These are phyloP conservation scores for Liodrosophila aerea DNA, from an alignment of 2,888 invertebrate species.

Conservation along the genomic window DNA sequence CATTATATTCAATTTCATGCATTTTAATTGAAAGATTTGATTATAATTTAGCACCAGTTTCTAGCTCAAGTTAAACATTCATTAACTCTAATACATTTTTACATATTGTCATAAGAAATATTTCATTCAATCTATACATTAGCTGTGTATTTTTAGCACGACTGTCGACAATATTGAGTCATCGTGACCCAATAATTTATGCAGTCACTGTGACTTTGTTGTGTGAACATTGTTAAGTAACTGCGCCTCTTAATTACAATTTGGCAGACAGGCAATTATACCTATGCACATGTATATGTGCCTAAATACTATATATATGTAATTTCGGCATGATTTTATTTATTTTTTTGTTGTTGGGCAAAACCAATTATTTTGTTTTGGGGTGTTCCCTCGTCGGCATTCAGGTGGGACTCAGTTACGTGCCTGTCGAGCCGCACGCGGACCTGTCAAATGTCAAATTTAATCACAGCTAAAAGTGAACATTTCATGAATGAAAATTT, in stretches of 20 bases:
- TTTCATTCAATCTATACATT: too few species aligned
- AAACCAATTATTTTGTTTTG: conserved; percentile 23
- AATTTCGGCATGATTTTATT: conserved; percentile 6
- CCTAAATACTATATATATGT: not conserved
- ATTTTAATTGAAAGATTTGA: too few species aligned
- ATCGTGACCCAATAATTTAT: not conserved
- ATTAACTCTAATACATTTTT: too few species aligned
- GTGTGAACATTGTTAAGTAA: conserved; percentile 4
- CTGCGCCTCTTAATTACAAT: conserved; percentile 22
- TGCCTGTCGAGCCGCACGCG: conserved; percentile 23
- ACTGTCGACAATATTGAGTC: too few species aligned
- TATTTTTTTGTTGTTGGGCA: not conserved
- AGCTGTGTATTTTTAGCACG: too few species aligned
- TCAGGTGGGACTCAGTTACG: conserved; percentile 32
- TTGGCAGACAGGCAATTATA: conserved; percentile 19
- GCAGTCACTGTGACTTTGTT: not conserved
- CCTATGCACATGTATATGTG: not conserved
- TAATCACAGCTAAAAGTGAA: conserved; percentile 61
- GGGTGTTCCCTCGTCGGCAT: conserved; percentile 15
- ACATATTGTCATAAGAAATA: too few species aligned
- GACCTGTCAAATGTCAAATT: conserved; percentile 60
- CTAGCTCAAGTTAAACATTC: too few species aligned
- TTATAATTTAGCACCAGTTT: too few species aligned
- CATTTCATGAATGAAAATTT: conserved; percentile 61
- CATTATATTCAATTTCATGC: too few species aligned